phyloP scores from a whole-genome alignment of 2,797 vertebrate genomes.

The Catharus ustulatus region DNA sequence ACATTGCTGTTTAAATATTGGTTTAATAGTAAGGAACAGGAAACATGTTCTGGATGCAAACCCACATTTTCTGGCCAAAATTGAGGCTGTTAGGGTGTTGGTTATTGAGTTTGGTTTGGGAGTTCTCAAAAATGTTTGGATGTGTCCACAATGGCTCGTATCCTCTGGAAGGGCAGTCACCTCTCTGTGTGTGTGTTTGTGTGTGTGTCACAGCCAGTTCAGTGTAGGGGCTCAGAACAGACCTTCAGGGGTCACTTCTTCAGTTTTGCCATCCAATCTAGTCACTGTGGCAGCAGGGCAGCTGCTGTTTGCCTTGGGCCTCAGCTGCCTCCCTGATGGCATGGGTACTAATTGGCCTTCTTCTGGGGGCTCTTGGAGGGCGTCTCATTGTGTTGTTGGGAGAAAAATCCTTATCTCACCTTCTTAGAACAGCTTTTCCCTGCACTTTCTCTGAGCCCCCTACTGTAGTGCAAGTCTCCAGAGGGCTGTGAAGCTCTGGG shows the following conservation, averaged over 20 bases:
- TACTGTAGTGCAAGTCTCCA: neutral
- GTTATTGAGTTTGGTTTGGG: neutral
- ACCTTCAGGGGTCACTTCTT: no score
- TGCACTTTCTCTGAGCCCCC: neutral
- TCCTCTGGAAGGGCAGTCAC: neutral
- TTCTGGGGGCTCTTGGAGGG: neutral
- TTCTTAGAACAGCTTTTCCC: neutral
- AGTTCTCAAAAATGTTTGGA: neutral
- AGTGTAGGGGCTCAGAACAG: neutral
- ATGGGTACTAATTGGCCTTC: neutral
- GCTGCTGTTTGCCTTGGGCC: neutral
- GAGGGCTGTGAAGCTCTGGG: fast-evolving
- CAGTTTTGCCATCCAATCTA: neutral
- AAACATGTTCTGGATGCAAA: neutral
- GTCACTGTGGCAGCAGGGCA: neutral
- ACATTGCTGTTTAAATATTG: neutral
- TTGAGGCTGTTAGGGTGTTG: no score
- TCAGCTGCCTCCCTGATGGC: neutral
- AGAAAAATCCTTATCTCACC: neutral
- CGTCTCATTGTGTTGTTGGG: neutral
- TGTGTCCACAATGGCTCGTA: fast-evolving
- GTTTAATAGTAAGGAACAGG: neutral
- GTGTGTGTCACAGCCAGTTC: neutral
- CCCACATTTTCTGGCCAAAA: neutral
- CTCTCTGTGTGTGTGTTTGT: no score